phyloP scores from a whole-genome alignment of 2,797 vertebrate species.

The Diceros bicornis region DNA sequence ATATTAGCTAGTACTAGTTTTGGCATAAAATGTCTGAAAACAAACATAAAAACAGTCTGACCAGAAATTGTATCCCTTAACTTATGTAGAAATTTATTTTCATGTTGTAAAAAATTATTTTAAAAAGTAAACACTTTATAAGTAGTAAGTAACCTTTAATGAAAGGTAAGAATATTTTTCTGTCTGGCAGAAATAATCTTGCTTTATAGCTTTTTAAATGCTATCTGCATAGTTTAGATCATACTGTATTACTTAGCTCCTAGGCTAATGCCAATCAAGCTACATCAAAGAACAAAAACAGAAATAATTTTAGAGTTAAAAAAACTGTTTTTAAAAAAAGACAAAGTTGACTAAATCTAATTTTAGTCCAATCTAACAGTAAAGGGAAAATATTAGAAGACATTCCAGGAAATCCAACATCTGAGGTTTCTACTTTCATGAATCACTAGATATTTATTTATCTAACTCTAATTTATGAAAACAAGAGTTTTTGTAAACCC shows the following conservation, averaged over 20 bases:
- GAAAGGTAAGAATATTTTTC: conserved; percentile 33
- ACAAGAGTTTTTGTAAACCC: not conserved
- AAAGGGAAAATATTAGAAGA: conserved; percentile 4
- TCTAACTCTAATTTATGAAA: conserved; percentile 57
- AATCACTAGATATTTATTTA: conserved; percentile 7
- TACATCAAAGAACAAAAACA: not conserved
- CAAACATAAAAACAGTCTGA: not conserved
- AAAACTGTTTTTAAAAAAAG: not conserved
- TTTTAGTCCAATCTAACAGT: not conserved
- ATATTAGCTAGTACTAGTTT: not conserved
- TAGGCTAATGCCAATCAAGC: not conserved
- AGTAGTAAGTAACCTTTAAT: not conserved
- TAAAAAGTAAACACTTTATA: not conserved
- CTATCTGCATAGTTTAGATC: not conserved
- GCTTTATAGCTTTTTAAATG: not conserved
- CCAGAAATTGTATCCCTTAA: not conserved
- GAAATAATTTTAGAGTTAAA: conserved; percentile 26
- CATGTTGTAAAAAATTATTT: conserved; percentile 40
- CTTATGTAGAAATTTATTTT: not conserved
- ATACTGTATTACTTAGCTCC: not conserved
- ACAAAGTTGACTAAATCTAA: not conserved
- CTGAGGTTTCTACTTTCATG: not conserved
- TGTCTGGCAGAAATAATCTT: not conserved
- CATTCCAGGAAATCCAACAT: conserved; percentile 9
- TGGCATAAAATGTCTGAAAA: not conserved